Conservation (phyloP, 1,140 invertebrate species). For the Camponotus floridanus region DNA sequence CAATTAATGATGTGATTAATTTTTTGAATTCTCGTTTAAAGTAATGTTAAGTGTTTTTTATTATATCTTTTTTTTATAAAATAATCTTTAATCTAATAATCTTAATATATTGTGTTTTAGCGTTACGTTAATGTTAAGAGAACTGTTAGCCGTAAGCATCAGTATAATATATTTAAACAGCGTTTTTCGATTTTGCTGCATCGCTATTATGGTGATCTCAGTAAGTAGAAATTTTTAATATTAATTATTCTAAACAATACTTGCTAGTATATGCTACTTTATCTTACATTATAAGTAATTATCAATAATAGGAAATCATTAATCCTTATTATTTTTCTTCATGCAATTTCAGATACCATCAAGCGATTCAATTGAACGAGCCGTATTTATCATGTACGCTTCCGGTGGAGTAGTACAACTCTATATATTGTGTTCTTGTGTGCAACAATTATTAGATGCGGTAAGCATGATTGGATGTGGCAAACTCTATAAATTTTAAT, state of each 20-base stretch:
- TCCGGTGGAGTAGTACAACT: constrained; percentile 65
- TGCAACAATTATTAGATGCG: constrained; percentile 71
- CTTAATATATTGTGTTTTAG: constrained; percentile 55
- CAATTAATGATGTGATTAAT: background rate
- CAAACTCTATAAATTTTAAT: too few species aligned
- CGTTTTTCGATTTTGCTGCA: constrained; percentile 72
- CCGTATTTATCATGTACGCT: constrained; percentile 29
- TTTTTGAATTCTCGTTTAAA: background rate
- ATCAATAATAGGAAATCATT: background rate
- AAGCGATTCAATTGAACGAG: background rate
- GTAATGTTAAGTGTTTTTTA: background rate
- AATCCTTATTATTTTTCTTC: background rate
- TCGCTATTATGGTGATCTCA: constrained; percentile 57
- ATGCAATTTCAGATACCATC: constrained; percentile 11
- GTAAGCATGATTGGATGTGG: constrained; percentile 36
- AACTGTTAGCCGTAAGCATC: constrained; percentile 62
- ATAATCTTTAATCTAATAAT: too few species aligned
- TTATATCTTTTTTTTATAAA: background rate
- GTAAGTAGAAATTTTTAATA: constrained; percentile 49
- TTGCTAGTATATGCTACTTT: background rate
- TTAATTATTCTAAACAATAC: background rate
- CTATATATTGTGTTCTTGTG: constrained; percentile 69
- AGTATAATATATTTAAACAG: constrained; percentile 68
- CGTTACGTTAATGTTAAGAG: constrained; percentile 46
- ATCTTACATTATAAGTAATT: background rate